A percentile compares a stretch with the other conserved stretches of the same genome.
Conservation (phyloP, 2,888 invertebrate genomes). For the Drosophila pseudotakahashii region DNA sequence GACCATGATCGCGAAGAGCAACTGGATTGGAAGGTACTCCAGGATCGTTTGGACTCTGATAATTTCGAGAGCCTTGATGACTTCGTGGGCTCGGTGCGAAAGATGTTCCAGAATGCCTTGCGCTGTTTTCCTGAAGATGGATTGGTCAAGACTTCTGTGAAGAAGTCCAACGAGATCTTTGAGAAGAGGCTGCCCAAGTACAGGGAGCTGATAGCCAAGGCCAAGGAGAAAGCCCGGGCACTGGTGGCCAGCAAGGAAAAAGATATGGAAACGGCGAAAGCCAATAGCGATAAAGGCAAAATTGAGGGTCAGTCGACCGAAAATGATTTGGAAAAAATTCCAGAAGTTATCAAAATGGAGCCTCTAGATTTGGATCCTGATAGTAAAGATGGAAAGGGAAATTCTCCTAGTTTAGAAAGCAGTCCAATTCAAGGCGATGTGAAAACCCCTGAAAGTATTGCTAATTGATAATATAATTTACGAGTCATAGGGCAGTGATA, state of each 20-base stretch:
- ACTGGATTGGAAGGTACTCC: slow-evolving; percentile 33
- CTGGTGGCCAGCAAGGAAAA: not conserved
- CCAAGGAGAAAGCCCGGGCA: slow-evolving; percentile 2
- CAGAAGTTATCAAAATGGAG: no score
- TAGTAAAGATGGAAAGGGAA: no score
- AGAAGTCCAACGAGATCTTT: slow-evolving; percentile 24
- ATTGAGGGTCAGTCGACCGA: not conserved
- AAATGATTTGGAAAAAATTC: not conserved
- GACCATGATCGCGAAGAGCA: slow-evolving; percentile 10
- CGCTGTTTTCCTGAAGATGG: not conserved
- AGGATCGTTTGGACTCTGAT: slow-evolving; percentile 5
- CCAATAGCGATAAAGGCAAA: not conserved
- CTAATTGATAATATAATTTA: no score
- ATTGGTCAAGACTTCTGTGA: slow-evolving; percentile 1
- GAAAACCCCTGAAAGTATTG: no score
- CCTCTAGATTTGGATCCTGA: no score
- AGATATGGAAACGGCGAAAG: not conserved
- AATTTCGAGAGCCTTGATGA: slow-evolving; percentile 20
- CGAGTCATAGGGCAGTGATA: no score
- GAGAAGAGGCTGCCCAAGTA: slow-evolving; percentile 9
- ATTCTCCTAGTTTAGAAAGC: no score
- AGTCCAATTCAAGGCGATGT: no score
- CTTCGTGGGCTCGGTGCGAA: slow-evolving; percentile 23
- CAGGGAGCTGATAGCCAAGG: slow-evolving; percentile 6
- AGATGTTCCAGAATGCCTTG: slow-evolving; percentile 40